Evolutionary conservation across 2,888 invertebrate species (phyloP), one percentile per base, ranked within the genome.

Genomic region (Polylopha cassiicola): DNA sequence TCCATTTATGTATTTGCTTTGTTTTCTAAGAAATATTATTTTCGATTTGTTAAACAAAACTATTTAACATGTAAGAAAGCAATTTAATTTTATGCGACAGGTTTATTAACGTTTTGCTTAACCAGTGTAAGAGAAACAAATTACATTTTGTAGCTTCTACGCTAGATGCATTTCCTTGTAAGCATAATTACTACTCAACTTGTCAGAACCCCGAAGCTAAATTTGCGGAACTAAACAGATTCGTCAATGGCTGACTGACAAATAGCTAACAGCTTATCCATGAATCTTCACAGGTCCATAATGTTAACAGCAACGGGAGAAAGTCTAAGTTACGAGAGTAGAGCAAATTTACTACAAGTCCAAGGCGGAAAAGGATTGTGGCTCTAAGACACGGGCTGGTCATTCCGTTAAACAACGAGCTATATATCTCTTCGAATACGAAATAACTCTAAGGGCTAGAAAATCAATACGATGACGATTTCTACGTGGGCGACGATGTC

Each of bases 321-420:
- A 62, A 65, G 58, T 52, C 27, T 44, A 48, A 54, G 54, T 55
- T 55, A 55, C 47, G 51, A 57, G 50, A 47, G 47, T 44, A 47
- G 44, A 49, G 54, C 50, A 58, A 57, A 56, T 53, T 53, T 48
- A 45, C 47, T 47, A 44, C 48, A 50, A 51, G 48, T 48, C 48
- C 42, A 27, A 43, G 42, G 41, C 46, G 37, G 46, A 42, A 44
- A 45, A 47, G 48, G 41, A 48, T 44, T 50, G 43, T 32, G 46
- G 47, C 46, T 49, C 51, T 56, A 52, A 59, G 59, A 53, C 54
- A 54, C 52, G 54, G 58, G 58, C 57, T 56, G 60, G 58, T 56
- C 58, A 53, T 59, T 53, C 53, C 44, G 50, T 55, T 55, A 50
- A 54, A 51, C 48, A 51, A 53, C 46, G 38, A 46, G 44, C 51